These are phyloP conservation scores for Tenthredo distinguenda DNA, from an alignment of 2,888 invertebrate species.

Conservation along the genomic window DNA sequence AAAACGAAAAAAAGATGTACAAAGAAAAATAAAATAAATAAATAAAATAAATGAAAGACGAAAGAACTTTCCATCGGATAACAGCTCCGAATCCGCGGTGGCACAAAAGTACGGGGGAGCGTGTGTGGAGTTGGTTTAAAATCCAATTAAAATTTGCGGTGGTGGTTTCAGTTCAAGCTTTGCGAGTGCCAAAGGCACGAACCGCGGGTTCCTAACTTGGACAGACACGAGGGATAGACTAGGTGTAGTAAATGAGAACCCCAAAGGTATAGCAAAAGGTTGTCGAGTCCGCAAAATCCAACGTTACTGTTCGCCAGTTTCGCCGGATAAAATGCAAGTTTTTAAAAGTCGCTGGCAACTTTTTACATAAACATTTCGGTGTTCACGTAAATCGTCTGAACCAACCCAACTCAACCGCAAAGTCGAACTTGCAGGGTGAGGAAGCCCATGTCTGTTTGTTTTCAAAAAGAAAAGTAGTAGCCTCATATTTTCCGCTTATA, in stretches of 20 bases:
- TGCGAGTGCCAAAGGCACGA: slow-evolving; percentile 48
- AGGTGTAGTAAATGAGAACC: slow-evolving; percentile 47
- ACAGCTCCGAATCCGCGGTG: slow-evolving; percentile 33
- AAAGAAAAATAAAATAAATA: not conserved
- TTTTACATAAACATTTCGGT: slow-evolving; percentile 36
- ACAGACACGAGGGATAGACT: slow-evolving; percentile 35
- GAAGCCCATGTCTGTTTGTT: slow-evolving; percentile 37
- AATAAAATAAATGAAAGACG: slow-evolving; percentile 25
- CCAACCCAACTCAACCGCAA: not conserved
- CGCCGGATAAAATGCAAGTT: slow-evolving; percentile 27
- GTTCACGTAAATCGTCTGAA: slow-evolving; percentile 38
- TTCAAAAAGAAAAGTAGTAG: not conserved
- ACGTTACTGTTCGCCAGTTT: not conserved
- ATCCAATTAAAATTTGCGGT: slow-evolving; percentile 55
- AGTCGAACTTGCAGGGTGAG: not conserved
- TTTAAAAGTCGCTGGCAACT: slow-evolving; percentile 22
- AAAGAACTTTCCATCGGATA: slow-evolving; percentile 51
- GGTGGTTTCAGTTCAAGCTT: slow-evolving; percentile 45
- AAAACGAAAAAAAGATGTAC: not conserved
- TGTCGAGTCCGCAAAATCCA: slow-evolving; percentile 12
- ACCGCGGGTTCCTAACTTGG: slow-evolving; percentile 40
- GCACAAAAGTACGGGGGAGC: slow-evolving; percentile 43
- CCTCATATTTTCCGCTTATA: not conserved
- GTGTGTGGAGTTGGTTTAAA: slow-evolving; percentile 46
- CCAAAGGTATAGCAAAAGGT: slow-evolving; percentile 32